These are phyloP conservation scores for Microtus ochrogaster DNA, from an alignment of 2,113 vertebrate species.

Conservation along the genomic window DNA sequence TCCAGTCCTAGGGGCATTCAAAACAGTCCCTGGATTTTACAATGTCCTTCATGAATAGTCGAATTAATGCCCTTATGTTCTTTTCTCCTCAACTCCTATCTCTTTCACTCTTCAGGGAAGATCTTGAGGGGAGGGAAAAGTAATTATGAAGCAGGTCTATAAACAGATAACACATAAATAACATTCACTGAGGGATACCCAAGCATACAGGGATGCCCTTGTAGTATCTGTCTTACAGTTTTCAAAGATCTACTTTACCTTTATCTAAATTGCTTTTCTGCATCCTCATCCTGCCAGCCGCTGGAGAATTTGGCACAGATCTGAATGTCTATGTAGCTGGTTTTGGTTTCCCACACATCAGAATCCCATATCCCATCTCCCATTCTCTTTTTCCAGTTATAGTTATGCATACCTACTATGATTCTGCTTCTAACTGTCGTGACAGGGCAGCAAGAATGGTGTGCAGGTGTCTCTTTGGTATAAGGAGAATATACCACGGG, in stretches of 20 bases:
- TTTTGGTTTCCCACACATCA: conserved; percentile 9
- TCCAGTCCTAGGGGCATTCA: neutral
- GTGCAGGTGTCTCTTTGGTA: neutral
- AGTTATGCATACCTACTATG: too few relatives aligned
- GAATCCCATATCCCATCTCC: neutral
- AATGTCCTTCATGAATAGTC: neutral
- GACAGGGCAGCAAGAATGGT: too few relatives aligned
- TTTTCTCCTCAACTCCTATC: conserved; percentile 38
- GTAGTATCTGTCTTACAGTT: neutral
- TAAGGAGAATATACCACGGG: neutral
- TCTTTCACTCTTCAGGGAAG: neutral
- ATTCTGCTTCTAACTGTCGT: neutral
- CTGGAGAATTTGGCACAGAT: conserved; percentile 5
- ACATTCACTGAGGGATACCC: neutral
- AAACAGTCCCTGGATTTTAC: neutral
- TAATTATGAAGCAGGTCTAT: neutral
- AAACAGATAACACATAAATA: neutral
- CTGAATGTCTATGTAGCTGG: neutral
- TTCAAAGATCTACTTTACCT: neutral
- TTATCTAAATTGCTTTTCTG: neutral
- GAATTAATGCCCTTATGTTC: conserved; percentile 34
- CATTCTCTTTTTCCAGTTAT: neutral
- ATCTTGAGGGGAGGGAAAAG: neutral
- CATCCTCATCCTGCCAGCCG: neutral
- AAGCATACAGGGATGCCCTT: neutral